These are phyloP conservation scores for Lampris megalopsis DNA, from an alignment of 2,113 vertebrate species.

Conservation along the genomic window DNA sequence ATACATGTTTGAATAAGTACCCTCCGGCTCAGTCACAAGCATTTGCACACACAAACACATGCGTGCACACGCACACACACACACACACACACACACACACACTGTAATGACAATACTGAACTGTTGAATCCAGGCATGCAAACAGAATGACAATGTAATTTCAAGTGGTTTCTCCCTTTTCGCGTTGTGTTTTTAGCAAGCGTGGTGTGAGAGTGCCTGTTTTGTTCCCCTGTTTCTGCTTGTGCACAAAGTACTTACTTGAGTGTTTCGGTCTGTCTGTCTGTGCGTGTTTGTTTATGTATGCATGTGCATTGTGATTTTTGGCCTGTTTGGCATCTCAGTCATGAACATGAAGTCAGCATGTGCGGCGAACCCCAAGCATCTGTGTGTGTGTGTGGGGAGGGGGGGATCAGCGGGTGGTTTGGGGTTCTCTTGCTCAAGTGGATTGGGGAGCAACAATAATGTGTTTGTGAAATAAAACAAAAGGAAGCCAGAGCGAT, in stretches of 20 bases:
- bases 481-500: too few species aligned
- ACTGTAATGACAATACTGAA: conserved; percentile 16
- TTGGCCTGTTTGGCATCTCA: conserved; percentile 31
- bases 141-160: conserved; percentile 45
- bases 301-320: neutral
- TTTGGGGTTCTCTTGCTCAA: conserved; percentile 31
- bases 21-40: too few species aligned
- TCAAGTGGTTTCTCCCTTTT: conserved; percentile 34
- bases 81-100: conserved; percentile 51
- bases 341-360: conserved; percentile 22
- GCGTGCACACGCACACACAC: conserved; percentile 20
- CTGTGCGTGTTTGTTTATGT: conserved; percentile 4
- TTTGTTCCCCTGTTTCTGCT: neutral
- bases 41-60: neutral
- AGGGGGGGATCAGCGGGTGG: neutral
- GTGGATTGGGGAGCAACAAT: conserved; percentile 1
- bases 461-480: neutral
- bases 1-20: too few species aligned
- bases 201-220: neutral
- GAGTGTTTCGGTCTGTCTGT: neutral
- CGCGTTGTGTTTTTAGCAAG: neutral
- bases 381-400: conserved; percentile 26
- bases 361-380: conserved; percentile 31
- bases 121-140: conserved; percentile 31
- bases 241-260: neutral